Evolutionary conservation across 2,113 vertebrate species (phyloP).

Genomic region (Tympanuchus pallidicinctus): DNA sequence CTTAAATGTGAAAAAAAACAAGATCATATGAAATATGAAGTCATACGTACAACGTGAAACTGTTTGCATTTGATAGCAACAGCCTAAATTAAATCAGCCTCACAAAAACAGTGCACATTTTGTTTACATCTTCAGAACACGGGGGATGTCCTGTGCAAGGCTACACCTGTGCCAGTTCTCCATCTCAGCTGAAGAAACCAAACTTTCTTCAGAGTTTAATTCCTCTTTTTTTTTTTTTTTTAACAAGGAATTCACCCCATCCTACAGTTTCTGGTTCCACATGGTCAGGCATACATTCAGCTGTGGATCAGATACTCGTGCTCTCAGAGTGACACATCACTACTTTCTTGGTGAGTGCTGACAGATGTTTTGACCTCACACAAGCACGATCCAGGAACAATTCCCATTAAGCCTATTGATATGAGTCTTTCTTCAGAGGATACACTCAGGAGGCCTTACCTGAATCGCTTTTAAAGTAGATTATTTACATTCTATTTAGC

Average conservation of each 20-base stretch:
- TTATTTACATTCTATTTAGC: slow-evolving; percentile 51
- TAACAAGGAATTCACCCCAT: background rate
- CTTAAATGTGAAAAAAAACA: background rate
- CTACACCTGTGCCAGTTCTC: background rate
- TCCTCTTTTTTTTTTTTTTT: background rate
- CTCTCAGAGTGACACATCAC: background rate
- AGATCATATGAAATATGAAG: background rate
- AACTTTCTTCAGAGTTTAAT: background rate
- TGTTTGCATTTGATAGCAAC: background rate
- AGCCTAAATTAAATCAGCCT: background rate
- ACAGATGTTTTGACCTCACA: slow-evolving; percentile 15
- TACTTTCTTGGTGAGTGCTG: background rate
- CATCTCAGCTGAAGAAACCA: background rate
- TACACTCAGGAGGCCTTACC: slow-evolving; percentile 19
- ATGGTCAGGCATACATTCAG: background rate
- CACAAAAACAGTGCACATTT: background rate
- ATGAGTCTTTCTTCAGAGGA: slow-evolving; percentile 50
- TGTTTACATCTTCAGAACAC: background rate
- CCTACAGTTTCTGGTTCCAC: background rate
- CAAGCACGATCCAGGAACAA: slow-evolving; percentile 39
- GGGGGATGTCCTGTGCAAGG: background rate
- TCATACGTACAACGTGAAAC: background rate
- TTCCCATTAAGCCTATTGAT: slow-evolving; percentile 44
- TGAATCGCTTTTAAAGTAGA: slow-evolving; percentile 53
- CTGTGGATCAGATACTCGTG: background rate